phyloP scores from a whole-genome alignment of 2,113 vertebrate species.

The Sardina pilchardus region DNA sequence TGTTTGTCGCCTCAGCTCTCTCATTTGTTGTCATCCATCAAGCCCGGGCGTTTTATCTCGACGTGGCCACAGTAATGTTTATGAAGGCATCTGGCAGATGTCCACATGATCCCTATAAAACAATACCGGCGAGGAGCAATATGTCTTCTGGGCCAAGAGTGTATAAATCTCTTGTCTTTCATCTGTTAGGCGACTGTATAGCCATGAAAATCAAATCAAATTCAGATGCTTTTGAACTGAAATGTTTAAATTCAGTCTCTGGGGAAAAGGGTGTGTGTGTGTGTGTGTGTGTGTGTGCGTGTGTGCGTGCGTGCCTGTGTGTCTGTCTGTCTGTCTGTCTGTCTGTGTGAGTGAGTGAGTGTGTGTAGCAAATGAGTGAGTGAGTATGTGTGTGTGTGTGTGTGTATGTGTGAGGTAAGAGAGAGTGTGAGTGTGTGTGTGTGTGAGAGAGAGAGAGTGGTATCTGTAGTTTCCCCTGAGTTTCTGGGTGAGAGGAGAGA shows the following conservation, averaged over 20 bases:
- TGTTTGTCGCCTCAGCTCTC: constrained; percentile 1
- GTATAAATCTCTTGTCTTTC: background rate
- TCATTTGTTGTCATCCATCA: background rate
- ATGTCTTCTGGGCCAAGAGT: background rate
- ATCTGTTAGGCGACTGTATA: constrained; percentile 1
- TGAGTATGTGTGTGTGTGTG: background rate
- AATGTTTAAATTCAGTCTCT: background rate
- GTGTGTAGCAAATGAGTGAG: background rate
- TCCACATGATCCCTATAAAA: constrained; percentile 17
- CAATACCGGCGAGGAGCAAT: constrained; percentile 8
- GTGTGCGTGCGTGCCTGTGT: constrained; percentile 27
- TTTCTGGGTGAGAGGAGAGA: constrained; percentile 27
- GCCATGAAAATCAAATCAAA: constrained; percentile 17
- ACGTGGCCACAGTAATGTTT: constrained; percentile 1
- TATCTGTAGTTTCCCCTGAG: background rate
- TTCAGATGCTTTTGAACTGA: constrained; percentile 6
- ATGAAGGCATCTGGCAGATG: constrained; percentile 13
- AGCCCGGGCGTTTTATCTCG: background rate
- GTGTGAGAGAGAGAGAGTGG: background rate
- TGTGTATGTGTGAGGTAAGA: background rate
- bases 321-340: background rate
- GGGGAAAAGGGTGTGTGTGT: background rate
- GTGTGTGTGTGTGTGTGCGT: constrained; percentile 15
- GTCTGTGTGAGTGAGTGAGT: background rate
- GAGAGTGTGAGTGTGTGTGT: background rate